Percentiles rank a stretch among this genome's conserved stretches.
These are phyloP conservation scores for Probosciger aterrimus DNA, from an alignment of 2,113 vertebrate species.

Conservation along the genomic window DNA sequence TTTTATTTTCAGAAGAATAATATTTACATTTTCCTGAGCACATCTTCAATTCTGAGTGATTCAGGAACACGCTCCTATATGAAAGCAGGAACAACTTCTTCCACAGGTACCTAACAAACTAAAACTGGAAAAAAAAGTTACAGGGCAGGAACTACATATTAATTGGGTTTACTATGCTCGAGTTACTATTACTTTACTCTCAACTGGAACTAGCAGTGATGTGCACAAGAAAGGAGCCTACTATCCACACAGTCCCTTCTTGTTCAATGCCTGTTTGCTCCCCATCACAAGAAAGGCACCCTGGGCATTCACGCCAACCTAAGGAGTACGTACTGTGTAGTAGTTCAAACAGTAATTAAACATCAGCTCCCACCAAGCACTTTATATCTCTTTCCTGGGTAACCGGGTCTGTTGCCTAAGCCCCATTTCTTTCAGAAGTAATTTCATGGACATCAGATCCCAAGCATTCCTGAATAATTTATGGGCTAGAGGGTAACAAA, in stretches of 20 bases:
- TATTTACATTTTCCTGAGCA: neutral
- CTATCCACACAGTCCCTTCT: neutral
- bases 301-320: neutral
- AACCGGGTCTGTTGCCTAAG: neutral
- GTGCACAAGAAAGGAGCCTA: neutral
- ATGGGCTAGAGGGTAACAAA: slow-evolving; percentile 20
- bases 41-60: neutral
- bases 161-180: neutral
- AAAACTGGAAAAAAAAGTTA: neutral
- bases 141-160: neutral
- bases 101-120: neutral
- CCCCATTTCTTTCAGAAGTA: neutral
- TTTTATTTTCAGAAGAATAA: neutral
- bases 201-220: neutral
- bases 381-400: neutral
- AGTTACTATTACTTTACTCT: neutral
- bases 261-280: neutral
- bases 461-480: slow-evolving; percentile 53
- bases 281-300: neutral
- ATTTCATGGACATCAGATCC: slow-evolving; percentile 44
- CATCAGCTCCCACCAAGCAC: neutral
- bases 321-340: neutral
- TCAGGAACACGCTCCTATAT: neutral
- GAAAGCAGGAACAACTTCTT: neutral
- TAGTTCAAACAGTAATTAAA: neutral